Evolutionary conservation across 2,113 vertebrate species (phyloP).

Genomic region (Rhabdomys dilectus): DNA sequence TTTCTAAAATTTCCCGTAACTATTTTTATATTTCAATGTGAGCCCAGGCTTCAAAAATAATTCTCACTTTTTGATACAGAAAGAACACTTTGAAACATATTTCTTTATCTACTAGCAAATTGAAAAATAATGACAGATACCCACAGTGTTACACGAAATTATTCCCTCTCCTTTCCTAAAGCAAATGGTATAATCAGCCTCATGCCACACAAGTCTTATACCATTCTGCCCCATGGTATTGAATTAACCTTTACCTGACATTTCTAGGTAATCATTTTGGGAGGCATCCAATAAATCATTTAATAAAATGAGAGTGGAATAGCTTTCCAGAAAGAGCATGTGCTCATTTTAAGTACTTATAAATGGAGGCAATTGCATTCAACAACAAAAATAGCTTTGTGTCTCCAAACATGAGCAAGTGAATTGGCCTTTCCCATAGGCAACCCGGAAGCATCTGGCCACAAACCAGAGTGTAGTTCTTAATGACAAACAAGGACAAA

Average conservation of each 20-base stretch:
- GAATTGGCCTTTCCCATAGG: background rate
- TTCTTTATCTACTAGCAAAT: constrained; percentile 64
- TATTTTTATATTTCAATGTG: constrained; percentile 54
- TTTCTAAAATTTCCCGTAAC: constrained; percentile 5
- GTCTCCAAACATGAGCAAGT: constrained; percentile 12
- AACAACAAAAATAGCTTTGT: constrained; percentile 67
- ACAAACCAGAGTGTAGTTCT: background rate
- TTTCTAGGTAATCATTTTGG: constrained; percentile 81
- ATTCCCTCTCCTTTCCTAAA: constrained; percentile 74
- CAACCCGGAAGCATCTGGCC: background rate
- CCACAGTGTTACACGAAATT: constrained; percentile 34
- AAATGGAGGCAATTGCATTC: background rate
- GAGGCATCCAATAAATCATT: constrained; percentile 81
- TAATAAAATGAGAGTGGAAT: constrained; percentile 81
- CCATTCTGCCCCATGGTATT: constrained; percentile 60
- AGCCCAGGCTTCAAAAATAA: constrained; percentile 39
- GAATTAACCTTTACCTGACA: constrained; percentile 86
- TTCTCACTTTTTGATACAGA: background rate
- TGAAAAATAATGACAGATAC: constrained; percentile 64
- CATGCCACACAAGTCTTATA: constrained; percentile 56
- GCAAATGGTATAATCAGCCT: constrained; percentile 72
- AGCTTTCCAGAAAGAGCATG: constrained; percentile 56
- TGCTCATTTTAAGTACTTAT: constrained; percentile 67
- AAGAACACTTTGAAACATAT: background rate
- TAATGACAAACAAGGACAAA: constrained; percentile 34